Conservation (phyloP, 2,888 invertebrate species). For the Dromius quadrimaculatus region DNA sequence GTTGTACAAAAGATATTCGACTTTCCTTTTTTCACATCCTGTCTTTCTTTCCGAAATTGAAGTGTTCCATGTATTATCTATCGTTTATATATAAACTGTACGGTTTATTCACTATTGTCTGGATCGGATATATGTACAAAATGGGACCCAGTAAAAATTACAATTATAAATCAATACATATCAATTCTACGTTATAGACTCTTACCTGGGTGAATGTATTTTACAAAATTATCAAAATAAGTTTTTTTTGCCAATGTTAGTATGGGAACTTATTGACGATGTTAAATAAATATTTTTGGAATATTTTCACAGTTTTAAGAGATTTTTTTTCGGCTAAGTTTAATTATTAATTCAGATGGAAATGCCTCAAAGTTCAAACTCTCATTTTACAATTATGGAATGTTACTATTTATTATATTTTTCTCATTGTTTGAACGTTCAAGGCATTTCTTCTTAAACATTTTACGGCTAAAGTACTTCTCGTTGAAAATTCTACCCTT, state of each 20-base stretch:
- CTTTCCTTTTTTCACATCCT: slow-evolving; percentile 24
- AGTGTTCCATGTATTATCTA: slow-evolving; percentile 5
- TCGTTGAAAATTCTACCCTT: background rate
- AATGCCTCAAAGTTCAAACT: no score
- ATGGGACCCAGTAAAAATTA: slow-evolving; percentile 20
- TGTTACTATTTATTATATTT: no score
- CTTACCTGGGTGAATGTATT: background rate
- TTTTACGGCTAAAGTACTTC: no score
- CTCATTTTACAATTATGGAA: no score
- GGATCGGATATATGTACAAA: slow-evolving; percentile 43
- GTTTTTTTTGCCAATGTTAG: slow-evolving; percentile 8
- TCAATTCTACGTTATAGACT: background rate
- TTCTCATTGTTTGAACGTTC: no score
- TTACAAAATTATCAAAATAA: slow-evolving; percentile 3
- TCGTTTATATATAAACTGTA: slow-evolving; percentile 7
- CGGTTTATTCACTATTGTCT: background rate
- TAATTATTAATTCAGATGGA: no score
- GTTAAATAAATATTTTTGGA: background rate
- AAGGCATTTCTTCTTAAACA: no score
- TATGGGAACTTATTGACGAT: background rate
- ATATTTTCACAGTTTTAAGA: background rate
- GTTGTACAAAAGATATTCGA: slow-evolving; percentile 50
- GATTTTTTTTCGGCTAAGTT: slow-evolving; percentile 12
- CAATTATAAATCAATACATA: background rate
- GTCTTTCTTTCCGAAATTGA: background rate